These are phyloP conservation scores for Microcebus tavaratra DNA, from an alignment of 2,113 vertebrate genomes.

Conservation along the genomic window DNA sequence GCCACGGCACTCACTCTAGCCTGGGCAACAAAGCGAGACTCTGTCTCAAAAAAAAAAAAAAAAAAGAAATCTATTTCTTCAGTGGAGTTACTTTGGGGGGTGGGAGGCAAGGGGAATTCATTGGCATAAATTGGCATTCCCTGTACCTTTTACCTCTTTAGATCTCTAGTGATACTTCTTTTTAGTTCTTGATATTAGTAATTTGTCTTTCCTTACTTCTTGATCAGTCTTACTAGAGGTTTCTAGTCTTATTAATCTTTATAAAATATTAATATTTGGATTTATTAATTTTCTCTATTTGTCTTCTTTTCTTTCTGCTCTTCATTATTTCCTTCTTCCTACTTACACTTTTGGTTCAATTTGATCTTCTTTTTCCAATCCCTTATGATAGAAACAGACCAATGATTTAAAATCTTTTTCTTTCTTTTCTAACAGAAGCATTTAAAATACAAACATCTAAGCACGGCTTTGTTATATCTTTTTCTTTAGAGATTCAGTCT, in stretches of 20 bases:
- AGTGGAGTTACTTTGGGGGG: not conserved
- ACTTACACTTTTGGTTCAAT: not conserved
- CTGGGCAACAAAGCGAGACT: no score
- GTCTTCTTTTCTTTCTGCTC: not conserved
- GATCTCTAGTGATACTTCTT: not conserved
- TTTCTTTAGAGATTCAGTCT: no score
- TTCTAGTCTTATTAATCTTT: not conserved
- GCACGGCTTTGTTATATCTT: not conserved
- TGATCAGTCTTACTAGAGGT: not conserved
- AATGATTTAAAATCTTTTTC: not conserved
- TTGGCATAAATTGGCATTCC: not conserved
- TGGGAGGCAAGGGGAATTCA: not conserved
- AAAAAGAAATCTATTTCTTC: not conserved
- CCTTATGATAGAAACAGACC: not conserved
- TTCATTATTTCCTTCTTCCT: not conserved
- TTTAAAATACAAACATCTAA: constrained; percentile 8
- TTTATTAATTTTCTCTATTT: not conserved
- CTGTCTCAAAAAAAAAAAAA: no score
- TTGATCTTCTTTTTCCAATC: not conserved
- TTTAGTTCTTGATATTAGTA: not conserved
- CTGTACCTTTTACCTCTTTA: not conserved
- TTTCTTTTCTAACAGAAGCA: constrained; percentile 2
- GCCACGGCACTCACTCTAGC: no score
- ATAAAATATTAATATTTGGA: not conserved
- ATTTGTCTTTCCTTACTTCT: not conserved